Conservation (phyloP, 2,113 vertebrate species). For the Poeciliopsis turrubarensis region DNA sequence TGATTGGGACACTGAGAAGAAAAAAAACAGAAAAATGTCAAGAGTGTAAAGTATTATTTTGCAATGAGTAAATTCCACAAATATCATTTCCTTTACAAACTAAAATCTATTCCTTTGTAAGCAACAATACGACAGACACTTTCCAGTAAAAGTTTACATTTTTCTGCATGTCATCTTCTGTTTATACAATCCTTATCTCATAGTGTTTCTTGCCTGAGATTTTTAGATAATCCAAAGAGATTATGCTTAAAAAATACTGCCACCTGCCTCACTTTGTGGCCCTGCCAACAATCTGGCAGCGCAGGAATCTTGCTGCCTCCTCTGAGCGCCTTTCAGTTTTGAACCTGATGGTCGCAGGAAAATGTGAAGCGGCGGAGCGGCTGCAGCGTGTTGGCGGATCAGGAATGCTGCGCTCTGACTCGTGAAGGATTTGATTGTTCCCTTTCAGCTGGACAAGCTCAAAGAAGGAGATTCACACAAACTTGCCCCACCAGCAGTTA, state of each 20-base stretch:
- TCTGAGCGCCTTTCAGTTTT: slow-evolving; percentile 13
- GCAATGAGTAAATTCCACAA: not conserved
- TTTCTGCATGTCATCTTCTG: not conserved
- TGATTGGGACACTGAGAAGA: too few relatives aligned
- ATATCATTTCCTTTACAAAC: not conserved
- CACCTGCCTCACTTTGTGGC: not conserved
- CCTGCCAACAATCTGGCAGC: not conserved
- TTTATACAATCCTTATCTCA: slow-evolving; percentile 7
- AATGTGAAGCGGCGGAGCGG: slow-evolving; percentile 22
- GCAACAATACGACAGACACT: not conserved
- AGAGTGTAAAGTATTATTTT: too few relatives aligned
- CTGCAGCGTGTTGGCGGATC: slow-evolving; percentile 57
- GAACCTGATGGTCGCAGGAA: slow-evolving; percentile 13
- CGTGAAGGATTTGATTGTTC: slow-evolving; percentile 71
- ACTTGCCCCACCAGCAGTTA: not conserved
- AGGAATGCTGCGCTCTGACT: slow-evolving; percentile 56
- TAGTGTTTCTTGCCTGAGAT: slow-evolving; percentile 5
- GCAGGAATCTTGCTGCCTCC: not conserved
- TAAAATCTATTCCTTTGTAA: not conserved
- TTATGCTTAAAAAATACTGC: slow-evolving; percentile 22
- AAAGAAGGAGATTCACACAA: slow-evolving; percentile 7
- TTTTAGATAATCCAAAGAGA: slow-evolving; percentile 38
- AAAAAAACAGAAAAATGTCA: too few relatives aligned
- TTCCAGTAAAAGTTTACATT: not conserved
- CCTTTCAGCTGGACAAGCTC: slow-evolving; percentile 27